phyloP scores from a whole-genome alignment of 2,113 vertebrate species.

The Butorides virescens region DNA sequence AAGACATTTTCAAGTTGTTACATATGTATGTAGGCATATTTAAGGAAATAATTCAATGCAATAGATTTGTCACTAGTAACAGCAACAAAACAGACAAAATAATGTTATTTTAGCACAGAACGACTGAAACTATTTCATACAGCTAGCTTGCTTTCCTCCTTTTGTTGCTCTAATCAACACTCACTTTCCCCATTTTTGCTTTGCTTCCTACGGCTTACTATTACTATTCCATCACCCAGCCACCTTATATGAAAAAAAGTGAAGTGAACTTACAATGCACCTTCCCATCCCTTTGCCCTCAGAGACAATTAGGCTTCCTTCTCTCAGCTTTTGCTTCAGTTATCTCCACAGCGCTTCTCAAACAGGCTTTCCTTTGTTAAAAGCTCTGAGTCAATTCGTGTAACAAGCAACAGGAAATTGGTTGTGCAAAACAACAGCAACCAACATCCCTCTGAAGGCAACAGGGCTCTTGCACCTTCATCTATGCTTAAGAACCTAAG shows the following conservation, averaged over 20 bases:
- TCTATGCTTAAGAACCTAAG: accelerated
- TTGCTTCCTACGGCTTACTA: background rate
- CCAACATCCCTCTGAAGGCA: background rate
- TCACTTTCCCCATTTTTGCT: background rate
- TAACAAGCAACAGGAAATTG: background rate
- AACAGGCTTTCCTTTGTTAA: background rate
- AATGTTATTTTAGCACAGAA: background rate
- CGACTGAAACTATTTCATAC: background rate
- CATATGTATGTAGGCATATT: background rate
- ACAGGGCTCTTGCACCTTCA: background rate
- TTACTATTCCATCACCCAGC: background rate
- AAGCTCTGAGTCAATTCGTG: background rate
- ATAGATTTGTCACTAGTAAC: background rate
- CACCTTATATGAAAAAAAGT: background rate
- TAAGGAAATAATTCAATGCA: background rate
- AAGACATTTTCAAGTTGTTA: background rate
- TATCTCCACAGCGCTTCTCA: background rate
- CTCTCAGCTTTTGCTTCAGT: background rate
- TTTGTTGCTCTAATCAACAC: background rate
- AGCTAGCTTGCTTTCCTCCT: background rate
- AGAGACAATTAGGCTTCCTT: background rate
- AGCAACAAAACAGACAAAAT: background rate
- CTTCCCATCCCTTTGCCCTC: background rate
- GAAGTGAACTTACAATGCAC: background rate
- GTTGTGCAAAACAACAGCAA: background rate